Percentiles rank a stretch among this genome's conserved stretches.
These are phyloP conservation scores for Passer domesticus DNA, from an alignment of 2,113 vertebrate genomes.

Conservation along the genomic window DNA sequence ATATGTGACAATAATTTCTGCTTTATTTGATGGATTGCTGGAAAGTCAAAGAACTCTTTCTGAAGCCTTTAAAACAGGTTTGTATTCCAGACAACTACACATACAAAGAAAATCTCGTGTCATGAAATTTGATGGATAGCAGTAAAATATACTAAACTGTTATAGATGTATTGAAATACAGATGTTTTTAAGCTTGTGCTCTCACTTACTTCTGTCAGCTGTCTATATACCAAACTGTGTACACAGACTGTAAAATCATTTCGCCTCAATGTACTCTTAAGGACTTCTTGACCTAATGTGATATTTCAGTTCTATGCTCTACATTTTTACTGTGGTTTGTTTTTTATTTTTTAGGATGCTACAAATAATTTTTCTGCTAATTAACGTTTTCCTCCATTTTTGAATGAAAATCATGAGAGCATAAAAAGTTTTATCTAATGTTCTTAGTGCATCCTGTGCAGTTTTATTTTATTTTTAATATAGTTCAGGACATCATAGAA, in stretches of 20 bases:
- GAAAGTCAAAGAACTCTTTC: background rate
- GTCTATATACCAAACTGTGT: background rate
- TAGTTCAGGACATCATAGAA: background rate
- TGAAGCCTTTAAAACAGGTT: background rate
- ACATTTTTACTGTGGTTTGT: background rate
- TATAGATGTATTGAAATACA: background rate
- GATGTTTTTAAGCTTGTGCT: background rate
- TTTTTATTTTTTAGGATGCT: background rate
- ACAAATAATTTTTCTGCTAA: background rate
- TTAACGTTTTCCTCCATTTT: background rate
- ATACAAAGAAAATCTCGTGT: background rate
- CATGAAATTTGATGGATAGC: background rate
- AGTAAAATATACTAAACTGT: background rate
- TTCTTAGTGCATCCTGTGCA: background rate
- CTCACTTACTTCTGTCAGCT: background rate
- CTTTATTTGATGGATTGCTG: background rate
- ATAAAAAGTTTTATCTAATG: background rate
- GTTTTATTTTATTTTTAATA: constrained; percentile 14
- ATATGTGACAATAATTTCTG: background rate
- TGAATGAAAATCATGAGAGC: background rate
- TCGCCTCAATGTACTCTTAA: background rate
- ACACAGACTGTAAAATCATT: background rate
- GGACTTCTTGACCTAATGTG: background rate
- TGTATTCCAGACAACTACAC: background rate
- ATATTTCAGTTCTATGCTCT: background rate